Evolutionary conservation across 2,113 vertebrate genomes (phyloP), one percentile per base, ranked within the genome.

Genomic region (Anolis carolinensis): DNA sequence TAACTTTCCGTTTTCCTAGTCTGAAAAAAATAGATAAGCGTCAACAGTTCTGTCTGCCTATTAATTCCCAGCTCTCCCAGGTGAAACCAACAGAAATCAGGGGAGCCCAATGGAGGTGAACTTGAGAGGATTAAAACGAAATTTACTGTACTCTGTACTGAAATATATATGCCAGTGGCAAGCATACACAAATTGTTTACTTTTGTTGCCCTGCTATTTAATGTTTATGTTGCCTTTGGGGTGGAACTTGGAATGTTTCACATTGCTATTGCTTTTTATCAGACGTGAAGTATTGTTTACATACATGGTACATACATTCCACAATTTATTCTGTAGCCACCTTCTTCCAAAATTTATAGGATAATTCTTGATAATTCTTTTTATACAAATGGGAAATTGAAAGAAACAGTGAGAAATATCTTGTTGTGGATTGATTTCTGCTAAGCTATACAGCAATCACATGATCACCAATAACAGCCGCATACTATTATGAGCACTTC

Each of bases 71-170:
- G 59, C 14, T 81, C 70, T 75, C 23, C 78, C 85, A 75, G 79
- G 85, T 81, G 85, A 86, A 86, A 73, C 85, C 78, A 86, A 86
- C n/a, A 67, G 79, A 81, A 81, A 86, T 71, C 48, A 86, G 59
- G 23, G 85, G n/a, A 81, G 74, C 70, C 59, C 39, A 81, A 30
- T 39, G 25, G 79, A 79, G 65, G 50, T 30, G 39, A 83, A 27
- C 2, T 32, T 59, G 84, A 73, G 80, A 55, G 44, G 79, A 27
- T 67, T 84, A 48, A 76, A 86, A 32, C 86, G 73, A 67, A 84
- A 34, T 75, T 79, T 74, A 23, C 1, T 30, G 21, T 34, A 83
- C 3, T 1, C 82, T 27, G 27, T 89, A 67, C 65, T 81, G 79
- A 81, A 50, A 0, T 1, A 88, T 50, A 10, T 65, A 85, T 85